These are phyloP conservation scores for Leucoma salicis DNA, from an alignment of 2,888 invertebrate species.

Conservation along the genomic window DNA sequence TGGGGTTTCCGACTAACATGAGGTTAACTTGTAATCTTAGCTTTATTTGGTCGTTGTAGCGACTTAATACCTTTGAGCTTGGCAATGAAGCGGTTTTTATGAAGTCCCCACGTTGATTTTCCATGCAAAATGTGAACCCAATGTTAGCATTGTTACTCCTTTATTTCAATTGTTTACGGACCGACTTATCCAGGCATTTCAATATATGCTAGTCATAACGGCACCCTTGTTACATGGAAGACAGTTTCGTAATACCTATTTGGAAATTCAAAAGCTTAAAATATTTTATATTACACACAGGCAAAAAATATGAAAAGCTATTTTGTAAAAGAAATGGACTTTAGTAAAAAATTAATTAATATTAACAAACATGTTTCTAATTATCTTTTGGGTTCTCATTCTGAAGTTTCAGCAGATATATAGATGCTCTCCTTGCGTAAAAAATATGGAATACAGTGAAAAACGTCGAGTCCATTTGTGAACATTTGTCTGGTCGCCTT, in stretches of 20 bases:
- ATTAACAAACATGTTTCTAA: constrained; percentile 35
- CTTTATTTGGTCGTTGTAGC: constrained; percentile 77
- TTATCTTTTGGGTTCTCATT: constrained; percentile 31
- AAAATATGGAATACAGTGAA: constrained; percentile 72
- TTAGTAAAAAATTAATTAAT: constrained; percentile 28
- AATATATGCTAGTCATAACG: constrained; percentile 17
- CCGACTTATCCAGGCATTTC: constrained; percentile 20
- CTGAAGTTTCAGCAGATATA: constrained; percentile 44
- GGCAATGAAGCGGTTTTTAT: constrained; percentile 73
- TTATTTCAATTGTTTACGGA: constrained; percentile 42
- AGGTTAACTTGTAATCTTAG: constrained; percentile 82
- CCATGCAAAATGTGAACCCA: constrained; percentile 24
- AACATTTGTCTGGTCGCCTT: constrained; percentile 80
- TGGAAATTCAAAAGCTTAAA: neutral
- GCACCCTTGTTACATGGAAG: constrained; percentile 10
- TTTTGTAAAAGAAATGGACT: constrained; percentile 10
- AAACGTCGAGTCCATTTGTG: constrained; percentile 79
- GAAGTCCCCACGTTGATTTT: constrained; percentile 59
- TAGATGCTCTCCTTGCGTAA: constrained; percentile 43
- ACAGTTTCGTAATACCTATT: neutral
- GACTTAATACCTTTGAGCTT: constrained; percentile 70
- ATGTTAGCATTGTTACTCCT: constrained; percentile 30
- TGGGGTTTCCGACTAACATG: constrained; percentile 79
- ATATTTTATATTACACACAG: too few relatives aligned
- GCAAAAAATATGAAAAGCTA: constrained; percentile 7